A percentile compares a stretch with the other conserved stretches of the same genome.
These are phyloP conservation scores for Capreolus pygargus DNA, from an alignment of 2,113 vertebrate species.

Conservation along the genomic window DNA sequence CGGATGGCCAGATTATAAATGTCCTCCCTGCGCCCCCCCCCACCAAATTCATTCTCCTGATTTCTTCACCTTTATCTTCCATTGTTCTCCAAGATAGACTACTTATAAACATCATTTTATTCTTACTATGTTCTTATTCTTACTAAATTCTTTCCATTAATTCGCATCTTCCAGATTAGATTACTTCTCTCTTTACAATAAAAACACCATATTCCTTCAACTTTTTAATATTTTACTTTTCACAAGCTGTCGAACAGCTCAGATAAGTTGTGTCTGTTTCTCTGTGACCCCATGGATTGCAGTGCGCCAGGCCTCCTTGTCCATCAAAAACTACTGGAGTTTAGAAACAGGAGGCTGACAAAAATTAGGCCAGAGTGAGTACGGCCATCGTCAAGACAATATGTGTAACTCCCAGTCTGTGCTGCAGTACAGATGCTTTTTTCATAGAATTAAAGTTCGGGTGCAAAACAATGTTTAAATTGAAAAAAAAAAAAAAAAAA, in stretches of 20 bases:
- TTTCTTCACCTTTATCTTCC: background rate
- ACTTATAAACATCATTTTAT: background rate
- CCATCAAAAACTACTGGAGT: background rate
- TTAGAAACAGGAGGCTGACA: background rate
- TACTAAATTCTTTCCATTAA: background rate
- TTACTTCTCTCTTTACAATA: background rate
- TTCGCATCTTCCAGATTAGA: background rate
- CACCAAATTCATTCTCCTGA: background rate
- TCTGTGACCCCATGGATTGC: background rate
- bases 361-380: background rate
- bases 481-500: too few relatives aligned
- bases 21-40: background rate
- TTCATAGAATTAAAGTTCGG: background rate
- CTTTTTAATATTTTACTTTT: background rate
- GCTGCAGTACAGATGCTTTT: too few relatives aligned
- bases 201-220: background rate
- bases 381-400: background rate
- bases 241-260: background rate
- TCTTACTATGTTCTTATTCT: background rate
- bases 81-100: background rate
- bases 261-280: rapidly evolving
- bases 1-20: background rate
- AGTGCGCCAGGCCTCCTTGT: background rate
- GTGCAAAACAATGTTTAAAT: background rate
- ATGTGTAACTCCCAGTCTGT: rapidly evolving